Base-by-base conservation (phyloP, 2,888 invertebrate species). In the Diaprepes abbreviatus region DNA sequence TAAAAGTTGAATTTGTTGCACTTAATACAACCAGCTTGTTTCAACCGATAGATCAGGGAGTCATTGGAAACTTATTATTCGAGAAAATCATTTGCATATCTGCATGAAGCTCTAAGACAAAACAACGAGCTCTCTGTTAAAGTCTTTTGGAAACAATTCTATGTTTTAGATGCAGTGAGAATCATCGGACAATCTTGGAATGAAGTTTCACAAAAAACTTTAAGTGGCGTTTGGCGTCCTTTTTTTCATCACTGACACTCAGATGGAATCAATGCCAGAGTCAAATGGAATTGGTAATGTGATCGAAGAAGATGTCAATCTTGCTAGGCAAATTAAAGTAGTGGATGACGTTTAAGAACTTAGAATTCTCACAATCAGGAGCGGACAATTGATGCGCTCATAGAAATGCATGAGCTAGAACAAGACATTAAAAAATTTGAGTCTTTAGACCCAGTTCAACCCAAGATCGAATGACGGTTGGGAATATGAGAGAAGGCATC, bases 21-120 rank as follows among this genome's bases (percentile, higher is more conserved):
- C 66, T 64, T 10, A 70, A 72, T 31, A 66, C 63, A 14, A 70
- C 70, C 24, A 71, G 57, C 24, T 50, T 72, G 40, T 28, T 58
- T 58, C 16, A 58, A 58, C 40, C 50, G 10, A 58, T 66, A 16
- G 33, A 64, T 40, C 63, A 63, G 48, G 48, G 33, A 59, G 66
- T 66, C 14, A 36, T 24, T 5, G 59, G 59, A 58, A 43, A 58
- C 58, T 58, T 35, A 21, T 57, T 33, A 33, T 45, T 50, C 45
- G 16, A 48, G 36, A 33, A 19, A 9, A 43, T 64, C 64, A 43
- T 64, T 64, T 64, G 55, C 64, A 43, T 55, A 64, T 38, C 55
- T 64, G 31, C 43, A 54, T 66, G 58, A 57, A 66, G 24, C 48
- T 66, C 19, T 45, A 19, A 31, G 57, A 66, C 36, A 58, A 66